Evolutionary conservation across 2,113 vertebrate genomes (phyloP).

Genomic region (Ochotona princeps): DNA sequence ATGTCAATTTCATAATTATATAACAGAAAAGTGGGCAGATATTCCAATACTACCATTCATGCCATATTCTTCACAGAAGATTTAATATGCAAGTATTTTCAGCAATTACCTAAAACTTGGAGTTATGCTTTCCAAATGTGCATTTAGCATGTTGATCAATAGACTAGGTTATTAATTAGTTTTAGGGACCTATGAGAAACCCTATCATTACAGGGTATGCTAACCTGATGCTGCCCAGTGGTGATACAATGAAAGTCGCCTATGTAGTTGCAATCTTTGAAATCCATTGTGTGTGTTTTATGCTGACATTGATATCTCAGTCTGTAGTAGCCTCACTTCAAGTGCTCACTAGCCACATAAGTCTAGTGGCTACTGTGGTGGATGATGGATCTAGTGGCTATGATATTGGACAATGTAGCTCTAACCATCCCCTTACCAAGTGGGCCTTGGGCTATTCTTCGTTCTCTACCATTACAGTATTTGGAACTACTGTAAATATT

Average conservation of each 20-base stretch:
- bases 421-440: background rate
- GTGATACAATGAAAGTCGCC: background rate
- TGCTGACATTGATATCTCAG: background rate
- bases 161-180: background rate
- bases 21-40: background rate
- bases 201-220: background rate
- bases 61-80: background rate
- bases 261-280: background rate
- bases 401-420: background rate
- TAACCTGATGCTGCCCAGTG: background rate
- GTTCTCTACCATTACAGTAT: background rate
- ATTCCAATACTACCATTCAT: background rate
- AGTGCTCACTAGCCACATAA: background rate
- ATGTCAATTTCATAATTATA: background rate
- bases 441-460: background rate
- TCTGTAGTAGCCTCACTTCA: background rate
- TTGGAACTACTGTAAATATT: background rate
- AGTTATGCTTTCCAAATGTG: constrained; percentile 33
- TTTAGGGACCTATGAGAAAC: constrained; percentile 6
- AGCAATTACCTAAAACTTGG: background rate
- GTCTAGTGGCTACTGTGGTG: background rate
- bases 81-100: background rate
- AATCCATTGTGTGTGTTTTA: background rate
- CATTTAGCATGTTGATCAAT: background rate
- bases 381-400: background rate